These are phyloP conservation scores for Oedothorax gibbosus DNA, from an alignment of 1,140 invertebrate genomes.

Conservation along the genomic window DNA sequence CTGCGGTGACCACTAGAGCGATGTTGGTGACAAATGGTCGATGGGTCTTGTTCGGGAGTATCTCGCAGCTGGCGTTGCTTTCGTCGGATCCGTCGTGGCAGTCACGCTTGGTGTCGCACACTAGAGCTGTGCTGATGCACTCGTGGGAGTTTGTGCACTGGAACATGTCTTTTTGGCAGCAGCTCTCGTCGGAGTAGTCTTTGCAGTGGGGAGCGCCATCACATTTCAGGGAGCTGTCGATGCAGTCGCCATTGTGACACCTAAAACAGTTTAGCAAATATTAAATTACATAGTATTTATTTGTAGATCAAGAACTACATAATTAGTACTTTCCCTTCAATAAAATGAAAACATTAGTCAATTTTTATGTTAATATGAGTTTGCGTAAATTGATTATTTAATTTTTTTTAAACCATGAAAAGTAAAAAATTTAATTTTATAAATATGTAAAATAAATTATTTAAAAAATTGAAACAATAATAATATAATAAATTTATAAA, in stretches of 20 bases:
- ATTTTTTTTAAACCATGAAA: no score
- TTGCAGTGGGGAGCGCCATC: conserved; percentile 61
- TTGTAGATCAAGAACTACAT: conserved; percentile 70
- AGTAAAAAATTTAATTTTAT: no score
- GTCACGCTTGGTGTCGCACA: conserved; percentile 67
- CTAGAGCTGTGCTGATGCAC: conserved; percentile 70
- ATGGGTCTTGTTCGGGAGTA: background rate
- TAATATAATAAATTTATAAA: no score
- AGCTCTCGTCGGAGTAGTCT: conserved; percentile 62
- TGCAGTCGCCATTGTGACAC: conserved; percentile 80
- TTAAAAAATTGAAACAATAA: no score
- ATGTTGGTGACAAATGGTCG: background rate
- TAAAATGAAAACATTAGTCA: no score
- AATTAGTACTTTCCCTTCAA: no score
- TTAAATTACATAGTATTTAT: no score
- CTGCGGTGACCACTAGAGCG: background rate
- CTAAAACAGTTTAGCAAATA: conserved; percentile 62
- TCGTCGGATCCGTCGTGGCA: conserved; percentile 68
- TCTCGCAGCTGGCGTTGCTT: conserved; percentile 2
- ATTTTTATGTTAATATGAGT: no score
- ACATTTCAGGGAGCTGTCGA: conserved; percentile 72
- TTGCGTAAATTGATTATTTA: no score
- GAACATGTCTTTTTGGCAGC: conserved; percentile 59
- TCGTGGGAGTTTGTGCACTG: conserved; percentile 51
- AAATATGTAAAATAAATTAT: no score